Evolutionary conservation across 2,797 vertebrate genomes (phyloP).

Genomic region (Chaetophractus vellerosus): DNA sequence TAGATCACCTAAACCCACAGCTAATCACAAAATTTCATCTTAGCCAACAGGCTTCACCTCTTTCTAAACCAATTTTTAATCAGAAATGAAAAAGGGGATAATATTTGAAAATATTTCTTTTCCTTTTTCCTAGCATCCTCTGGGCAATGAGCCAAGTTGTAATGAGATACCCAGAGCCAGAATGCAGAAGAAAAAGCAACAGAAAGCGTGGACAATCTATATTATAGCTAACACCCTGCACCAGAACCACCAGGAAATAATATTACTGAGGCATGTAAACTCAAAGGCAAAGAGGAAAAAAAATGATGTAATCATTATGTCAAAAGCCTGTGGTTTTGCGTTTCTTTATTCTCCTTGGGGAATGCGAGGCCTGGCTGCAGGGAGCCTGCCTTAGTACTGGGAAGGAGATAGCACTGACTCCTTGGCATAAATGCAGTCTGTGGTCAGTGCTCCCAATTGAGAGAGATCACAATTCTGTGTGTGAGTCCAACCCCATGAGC

Average conservation of each 20-base stretch:
- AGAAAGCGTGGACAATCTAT: not conserved
- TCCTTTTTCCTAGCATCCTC: not conserved
- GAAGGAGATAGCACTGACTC: not conserved
- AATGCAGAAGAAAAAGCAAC: not conserved
- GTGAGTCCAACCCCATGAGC: not conserved
- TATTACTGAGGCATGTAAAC: not conserved
- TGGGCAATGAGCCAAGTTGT: not conserved
- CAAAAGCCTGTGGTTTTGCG: not conserved
- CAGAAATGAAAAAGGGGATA: not conserved
- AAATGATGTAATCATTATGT: not conserved
- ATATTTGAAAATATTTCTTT: constrained; percentile 38
- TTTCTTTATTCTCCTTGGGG: not conserved
- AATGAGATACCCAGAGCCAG: not conserved
- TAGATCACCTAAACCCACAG: not conserved
- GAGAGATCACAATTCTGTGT: not conserved
- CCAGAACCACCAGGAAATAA: not conserved
- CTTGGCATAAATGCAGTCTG: not conserved
- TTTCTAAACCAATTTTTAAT: not conserved
- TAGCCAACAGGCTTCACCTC: not conserved
- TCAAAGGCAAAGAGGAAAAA: not conserved
- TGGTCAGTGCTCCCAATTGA: not conserved
- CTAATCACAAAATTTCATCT: not conserved
- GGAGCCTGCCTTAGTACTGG: not conserved
- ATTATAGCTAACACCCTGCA: not conserved
- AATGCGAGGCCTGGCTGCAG: not conserved